These are phyloP conservation scores for Muschampia plurimacula DNA, from an alignment of 2,888 invertebrate genomes.

Conservation along the genomic window DNA sequence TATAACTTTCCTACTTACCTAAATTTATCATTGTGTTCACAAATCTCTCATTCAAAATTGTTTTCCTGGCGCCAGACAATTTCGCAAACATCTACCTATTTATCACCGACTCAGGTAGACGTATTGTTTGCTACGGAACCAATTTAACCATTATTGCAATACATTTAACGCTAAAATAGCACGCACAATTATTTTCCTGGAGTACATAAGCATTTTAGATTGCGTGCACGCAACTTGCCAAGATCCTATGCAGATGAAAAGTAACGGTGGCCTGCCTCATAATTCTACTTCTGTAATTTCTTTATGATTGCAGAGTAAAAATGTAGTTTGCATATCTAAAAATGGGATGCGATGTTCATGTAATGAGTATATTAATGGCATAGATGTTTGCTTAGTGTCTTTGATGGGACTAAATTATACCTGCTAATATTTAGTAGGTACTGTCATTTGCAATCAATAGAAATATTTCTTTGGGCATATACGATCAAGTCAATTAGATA, in stretches of 20 bases:
- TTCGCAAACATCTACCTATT: constrained; percentile 48
- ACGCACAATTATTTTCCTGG: constrained; percentile 35
- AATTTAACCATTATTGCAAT: constrained; percentile 9
- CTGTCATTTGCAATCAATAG: constrained; percentile 13
- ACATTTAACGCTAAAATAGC: constrained; percentile 6
- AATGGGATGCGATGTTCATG: constrained; percentile 27
- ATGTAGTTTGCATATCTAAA: constrained; percentile 38
- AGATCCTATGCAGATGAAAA: constrained; percentile 28
- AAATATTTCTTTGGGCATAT: not conserved
- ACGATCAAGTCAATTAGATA: not conserved
- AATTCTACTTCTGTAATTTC: constrained; percentile 38
- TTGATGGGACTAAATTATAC: not conserved
- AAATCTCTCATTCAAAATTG: constrained; percentile 15
- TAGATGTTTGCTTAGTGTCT: constrained; percentile 27
- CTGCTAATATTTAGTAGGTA: not conserved
- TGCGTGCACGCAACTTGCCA: constrained; percentile 43
- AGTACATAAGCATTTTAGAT: constrained; percentile 42
- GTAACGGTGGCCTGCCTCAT: constrained; percentile 22
- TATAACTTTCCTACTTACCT: not conserved
- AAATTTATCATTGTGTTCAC: not conserved
- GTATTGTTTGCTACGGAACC: constrained; percentile 17
- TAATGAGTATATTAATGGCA: constrained; percentile 32
- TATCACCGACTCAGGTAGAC: constrained; percentile 45
- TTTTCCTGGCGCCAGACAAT: constrained; percentile 47
- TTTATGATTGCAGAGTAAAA: constrained; percentile 38